A percentile compares a stretch with the other conserved stretches of the same genome.
Conservation (phyloP, 2,888 invertebrate genomes). For the Galerucella pusilla region DNA sequence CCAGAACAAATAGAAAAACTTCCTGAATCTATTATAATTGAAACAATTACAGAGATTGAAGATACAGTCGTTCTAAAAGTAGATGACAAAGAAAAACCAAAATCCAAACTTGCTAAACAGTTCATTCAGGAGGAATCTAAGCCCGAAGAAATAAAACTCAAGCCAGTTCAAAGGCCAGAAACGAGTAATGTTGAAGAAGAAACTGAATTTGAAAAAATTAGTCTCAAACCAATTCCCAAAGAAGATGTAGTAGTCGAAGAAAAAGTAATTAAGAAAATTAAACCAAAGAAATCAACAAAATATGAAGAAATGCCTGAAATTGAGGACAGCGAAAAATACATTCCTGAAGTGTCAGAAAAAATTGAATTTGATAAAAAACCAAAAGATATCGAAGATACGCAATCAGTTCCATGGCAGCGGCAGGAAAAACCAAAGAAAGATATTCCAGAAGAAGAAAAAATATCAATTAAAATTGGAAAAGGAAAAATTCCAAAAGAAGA, state of each 20-base stretch:
- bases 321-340: constrained; percentile 55
- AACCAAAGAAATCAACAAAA: constrained; percentile 48
- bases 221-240: constrained; percentile 58
- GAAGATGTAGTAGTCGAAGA: constrained; percentile 47
- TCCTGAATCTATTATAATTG: constrained; percentile 65
- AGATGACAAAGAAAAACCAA: constrained; percentile 58
- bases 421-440: constrained; percentile 60
- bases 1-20: constrained; percentile 55
- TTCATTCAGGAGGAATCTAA: constrained; percentile 57
- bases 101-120: constrained; percentile 51
- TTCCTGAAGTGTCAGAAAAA: constrained; percentile 54
- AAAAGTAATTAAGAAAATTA: constrained; percentile 33
- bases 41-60: constrained; percentile 70
- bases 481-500: constrained; percentile 60
- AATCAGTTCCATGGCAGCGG: constrained; percentile 60
- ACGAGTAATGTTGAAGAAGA: constrained; percentile 52
- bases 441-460: constrained; percentile 55
- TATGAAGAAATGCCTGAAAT: constrained; percentile 51
- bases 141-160: constrained; percentile 59
- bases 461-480: constrained; percentile 59
- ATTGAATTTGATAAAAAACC: constrained; percentile 54
- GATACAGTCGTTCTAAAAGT: constrained; percentile 70
- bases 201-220: constrained; percentile 57
- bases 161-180: constrained; percentile 54
- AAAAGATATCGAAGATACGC: constrained; percentile 49